Conservation (phyloP, 2,888 invertebrate species). For the Bruchidius siliquastri region DNA sequence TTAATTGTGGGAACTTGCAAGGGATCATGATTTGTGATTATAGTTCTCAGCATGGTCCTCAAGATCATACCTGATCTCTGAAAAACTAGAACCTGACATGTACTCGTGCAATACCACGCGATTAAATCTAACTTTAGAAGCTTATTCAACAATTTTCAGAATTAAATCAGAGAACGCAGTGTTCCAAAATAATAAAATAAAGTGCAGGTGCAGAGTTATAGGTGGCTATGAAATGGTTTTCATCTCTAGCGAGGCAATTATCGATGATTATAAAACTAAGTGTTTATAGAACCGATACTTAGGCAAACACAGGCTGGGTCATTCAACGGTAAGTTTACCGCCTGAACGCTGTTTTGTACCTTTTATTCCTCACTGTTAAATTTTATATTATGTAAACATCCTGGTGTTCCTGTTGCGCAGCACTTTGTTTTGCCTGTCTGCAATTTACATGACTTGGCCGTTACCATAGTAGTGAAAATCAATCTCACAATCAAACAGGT, state of each 20-base stretch:
- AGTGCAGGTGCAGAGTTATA: not conserved
- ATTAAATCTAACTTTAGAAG: no score
- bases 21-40: no score
- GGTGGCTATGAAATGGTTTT: not conserved
- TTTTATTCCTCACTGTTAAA: not conserved
- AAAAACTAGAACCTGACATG: no score
- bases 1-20: no score
- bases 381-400: not conserved
- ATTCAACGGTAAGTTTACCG: not conserved
- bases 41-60: no score
- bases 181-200: not conserved
- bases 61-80: no score
- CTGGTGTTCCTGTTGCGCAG: not conserved
- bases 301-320: not conserved
- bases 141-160: no score
- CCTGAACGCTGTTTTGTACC: not conserved
- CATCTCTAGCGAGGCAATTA: not conserved
- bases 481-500: not conserved
- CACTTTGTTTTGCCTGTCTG: not conserved
- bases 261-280: not conserved
- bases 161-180: no score
- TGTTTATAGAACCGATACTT: not conserved
- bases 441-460: not conserved
- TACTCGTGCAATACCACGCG: no score
- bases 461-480: not conserved